Conservation (phyloP, 2,888 invertebrate species). For the Carabus problematicus region DNA sequence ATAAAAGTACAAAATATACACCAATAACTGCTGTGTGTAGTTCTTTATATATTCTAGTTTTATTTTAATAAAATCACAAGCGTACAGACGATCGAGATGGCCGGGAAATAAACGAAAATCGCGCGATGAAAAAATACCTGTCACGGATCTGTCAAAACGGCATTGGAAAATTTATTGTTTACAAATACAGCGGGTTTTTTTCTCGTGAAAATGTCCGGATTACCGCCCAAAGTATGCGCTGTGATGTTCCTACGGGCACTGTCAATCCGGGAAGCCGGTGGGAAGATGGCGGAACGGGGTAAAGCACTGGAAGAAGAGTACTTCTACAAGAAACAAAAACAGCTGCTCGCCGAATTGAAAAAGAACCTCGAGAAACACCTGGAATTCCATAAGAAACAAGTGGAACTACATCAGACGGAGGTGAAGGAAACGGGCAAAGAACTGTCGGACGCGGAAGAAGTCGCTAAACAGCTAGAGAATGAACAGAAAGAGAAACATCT, state of each 20-base stretch:
- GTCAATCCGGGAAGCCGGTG: constrained; percentile 18
- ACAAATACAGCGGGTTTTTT: too few relatives aligned
- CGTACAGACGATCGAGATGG: too few relatives aligned
- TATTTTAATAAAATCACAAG: too few relatives aligned
- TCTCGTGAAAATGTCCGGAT: too few relatives aligned
- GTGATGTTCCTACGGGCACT: not conserved
- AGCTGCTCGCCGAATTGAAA: constrained; percentile 2
- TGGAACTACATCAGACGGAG: not conserved
- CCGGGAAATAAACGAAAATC: too few relatives aligned
- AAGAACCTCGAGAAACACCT: constrained; percentile 5
- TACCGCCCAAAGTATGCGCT: not conserved
- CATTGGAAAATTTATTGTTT: too few relatives aligned
- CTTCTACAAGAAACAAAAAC: constrained; percentile 20
- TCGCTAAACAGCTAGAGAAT: not conserved
- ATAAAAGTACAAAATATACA: too few relatives aligned
- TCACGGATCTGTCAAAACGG: too few relatives aligned
- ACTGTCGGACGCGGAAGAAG: not conserved
- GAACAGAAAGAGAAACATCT: not conserved
- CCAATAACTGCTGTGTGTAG: too few relatives aligned
- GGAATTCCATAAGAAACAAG: constrained; percentile 9
- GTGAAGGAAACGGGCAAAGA: not conserved
- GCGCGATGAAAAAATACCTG: too few relatives aligned
- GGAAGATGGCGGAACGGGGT: constrained; percentile 24
- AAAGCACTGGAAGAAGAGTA: constrained; percentile 32
- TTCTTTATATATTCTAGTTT: too few relatives aligned